A percentile compares a stretch with the other conserved stretches of the same genome.
Evolutionary conservation across 2,797 vertebrate species (phyloP).

Genomic region (Rhinatrema bivittatum): DNA sequence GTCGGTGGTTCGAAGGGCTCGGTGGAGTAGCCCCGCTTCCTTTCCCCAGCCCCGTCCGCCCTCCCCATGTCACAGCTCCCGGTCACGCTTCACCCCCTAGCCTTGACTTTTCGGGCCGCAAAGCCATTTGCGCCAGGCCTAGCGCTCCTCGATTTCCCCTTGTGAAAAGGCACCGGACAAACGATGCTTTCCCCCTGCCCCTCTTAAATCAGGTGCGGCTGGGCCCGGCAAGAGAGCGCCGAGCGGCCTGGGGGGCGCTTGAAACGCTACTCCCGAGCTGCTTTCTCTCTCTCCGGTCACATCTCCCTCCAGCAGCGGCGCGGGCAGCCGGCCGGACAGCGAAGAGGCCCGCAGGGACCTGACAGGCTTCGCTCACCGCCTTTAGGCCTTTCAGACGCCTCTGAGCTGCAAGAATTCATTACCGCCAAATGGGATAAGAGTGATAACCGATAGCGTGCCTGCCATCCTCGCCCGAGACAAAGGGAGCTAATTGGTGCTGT

Average conservation of each 20-base stretch:
- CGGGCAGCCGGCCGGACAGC: slow-evolving; percentile 18
- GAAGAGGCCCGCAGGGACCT: slow-evolving; percentile 1
- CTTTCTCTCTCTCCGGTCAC: slow-evolving; percentile 19
- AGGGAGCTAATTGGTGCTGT: neutral
- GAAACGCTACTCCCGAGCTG: slow-evolving; percentile 20
- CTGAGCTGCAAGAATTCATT: neutral
- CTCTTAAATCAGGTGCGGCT: slow-evolving; percentile 31
- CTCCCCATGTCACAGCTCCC: neutral
- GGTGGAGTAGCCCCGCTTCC: no score
- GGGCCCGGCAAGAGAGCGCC: slow-evolving; percentile 23
- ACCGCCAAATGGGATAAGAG: slow-evolving; percentile 4
- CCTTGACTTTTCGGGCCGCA: neutral
- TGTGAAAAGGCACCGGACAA: neutral
- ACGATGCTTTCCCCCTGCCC: slow-evolving; percentile 12
- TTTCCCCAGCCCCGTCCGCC: no score
- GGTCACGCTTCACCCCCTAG: slow-evolving; percentile 7
- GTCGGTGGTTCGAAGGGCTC: no score
- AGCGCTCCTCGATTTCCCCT: slow-evolving; percentile 8
- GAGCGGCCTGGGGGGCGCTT: slow-evolving; percentile 11
- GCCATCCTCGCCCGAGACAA: neutral
- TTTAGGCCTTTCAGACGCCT: slow-evolving; percentile 3
- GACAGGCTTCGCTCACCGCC: neutral
- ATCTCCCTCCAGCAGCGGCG: neutral
- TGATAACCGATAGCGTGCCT: neutral
- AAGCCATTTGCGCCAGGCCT: neutral